Percentiles rank a stretch among this genome's conserved stretches.
phyloP scores from a whole-genome alignment of 2,113 vertebrate genomes.

The Herpetotheres cachinnans region DNA sequence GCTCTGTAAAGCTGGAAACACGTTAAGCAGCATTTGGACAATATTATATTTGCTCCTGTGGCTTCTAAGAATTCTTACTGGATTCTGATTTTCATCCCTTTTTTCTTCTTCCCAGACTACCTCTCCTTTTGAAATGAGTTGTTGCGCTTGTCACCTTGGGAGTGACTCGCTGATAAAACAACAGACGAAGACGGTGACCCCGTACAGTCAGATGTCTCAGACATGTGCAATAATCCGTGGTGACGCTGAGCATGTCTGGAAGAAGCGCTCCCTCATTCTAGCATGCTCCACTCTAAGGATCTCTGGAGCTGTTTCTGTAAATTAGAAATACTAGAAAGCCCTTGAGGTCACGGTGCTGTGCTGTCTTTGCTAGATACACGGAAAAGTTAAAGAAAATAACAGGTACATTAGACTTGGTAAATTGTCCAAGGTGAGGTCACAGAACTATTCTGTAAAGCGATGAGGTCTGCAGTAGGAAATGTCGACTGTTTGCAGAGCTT shows the following conservation, averaged over 20 bases:
- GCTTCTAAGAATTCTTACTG: neutral
- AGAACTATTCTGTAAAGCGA: neutral
- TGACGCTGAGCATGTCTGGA: neutral
- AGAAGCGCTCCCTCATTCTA: neutral
- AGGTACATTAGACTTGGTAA: neutral
- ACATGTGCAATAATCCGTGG: neutral
- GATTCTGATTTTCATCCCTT: neutral
- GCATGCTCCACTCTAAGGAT: neutral
- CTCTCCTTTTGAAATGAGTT: neutral
- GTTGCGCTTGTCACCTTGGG: neutral
- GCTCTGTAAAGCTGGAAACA: neutral
- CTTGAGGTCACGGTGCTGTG: neutral
- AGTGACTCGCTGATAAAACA: constrained; percentile 8
- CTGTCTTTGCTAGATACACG: neutral
- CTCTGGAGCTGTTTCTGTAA: neutral
- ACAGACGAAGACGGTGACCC: neutral
- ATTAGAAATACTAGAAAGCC: neutral
- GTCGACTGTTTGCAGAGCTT: neutral
- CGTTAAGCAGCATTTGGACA: neutral
- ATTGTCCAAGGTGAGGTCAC: neutral
- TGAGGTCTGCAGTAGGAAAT: neutral
- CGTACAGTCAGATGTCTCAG: neutral
- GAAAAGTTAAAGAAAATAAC: neutral
- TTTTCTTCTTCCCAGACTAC: neutral
- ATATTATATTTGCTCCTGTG: neutral